Percentiles rank a stretch among this genome's conserved stretches.
These are phyloP conservation scores for Drosophila kohkoa DNA, from an alignment of 1,140 invertebrate genomes.

Conservation along the genomic window DNA sequence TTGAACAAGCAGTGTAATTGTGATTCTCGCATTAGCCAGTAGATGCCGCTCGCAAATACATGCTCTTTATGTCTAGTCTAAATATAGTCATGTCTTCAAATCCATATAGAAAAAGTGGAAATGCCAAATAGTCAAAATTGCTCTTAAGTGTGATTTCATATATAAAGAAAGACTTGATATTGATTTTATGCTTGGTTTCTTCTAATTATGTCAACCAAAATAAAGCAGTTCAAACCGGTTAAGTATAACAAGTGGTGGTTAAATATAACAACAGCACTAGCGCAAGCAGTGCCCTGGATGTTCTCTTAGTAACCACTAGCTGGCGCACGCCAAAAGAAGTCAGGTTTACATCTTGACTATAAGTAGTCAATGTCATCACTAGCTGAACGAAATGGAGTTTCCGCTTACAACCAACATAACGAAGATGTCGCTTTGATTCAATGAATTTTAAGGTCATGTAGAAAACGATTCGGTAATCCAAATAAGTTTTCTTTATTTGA, in stretches of 20 bases:
- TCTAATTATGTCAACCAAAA: too few species aligned
- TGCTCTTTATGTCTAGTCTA: background rate
- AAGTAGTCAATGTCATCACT: background rate
- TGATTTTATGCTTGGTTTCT: too few species aligned
- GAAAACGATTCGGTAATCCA: too few species aligned
- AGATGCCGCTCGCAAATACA: constrained; percentile 2
- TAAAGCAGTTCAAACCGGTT: background rate
- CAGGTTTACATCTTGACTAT: background rate
- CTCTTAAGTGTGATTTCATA: too few species aligned
- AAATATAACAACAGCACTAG: background rate
- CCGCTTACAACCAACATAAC: background rate
- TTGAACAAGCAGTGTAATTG: background rate
- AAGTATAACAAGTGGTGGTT: too few species aligned
- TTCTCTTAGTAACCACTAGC: background rate
- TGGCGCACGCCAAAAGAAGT: background rate
- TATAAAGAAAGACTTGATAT: too few species aligned
- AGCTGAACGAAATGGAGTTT: constrained; percentile 6
- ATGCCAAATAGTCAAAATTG: too few species aligned
- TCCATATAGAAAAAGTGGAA: too few species aligned
- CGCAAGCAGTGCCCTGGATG: background rate
- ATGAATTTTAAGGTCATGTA: background rate
- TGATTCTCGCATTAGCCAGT: background rate
- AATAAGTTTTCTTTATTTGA: too few species aligned
- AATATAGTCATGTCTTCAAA: background rate
- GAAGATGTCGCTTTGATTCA: background rate